Evolutionary conservation across 64 coral and sea anemone species (phyloP).

Genomic region (Acropora tenuis): DNA sequence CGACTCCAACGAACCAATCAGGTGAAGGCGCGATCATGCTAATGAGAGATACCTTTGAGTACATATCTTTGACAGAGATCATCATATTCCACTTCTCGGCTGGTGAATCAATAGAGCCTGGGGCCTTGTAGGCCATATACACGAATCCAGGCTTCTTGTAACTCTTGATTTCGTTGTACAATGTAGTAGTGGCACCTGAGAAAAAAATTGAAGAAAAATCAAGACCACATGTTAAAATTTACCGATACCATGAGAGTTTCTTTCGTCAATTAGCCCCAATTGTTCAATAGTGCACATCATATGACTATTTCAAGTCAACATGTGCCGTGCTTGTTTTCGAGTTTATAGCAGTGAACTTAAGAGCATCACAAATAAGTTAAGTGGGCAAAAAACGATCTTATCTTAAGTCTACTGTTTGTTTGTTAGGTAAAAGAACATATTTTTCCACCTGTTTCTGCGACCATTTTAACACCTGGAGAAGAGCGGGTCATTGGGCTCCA

Average conservation of each 20-base stretch:
- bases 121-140: not conserved
- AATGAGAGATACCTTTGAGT: constrained; percentile 25
- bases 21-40: constrained; percentile 65
- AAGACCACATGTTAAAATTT: not conserved
- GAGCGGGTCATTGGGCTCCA: constrained; percentile 19
- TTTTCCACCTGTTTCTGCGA: constrained; percentile 8
- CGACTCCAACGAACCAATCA: constrained; percentile 72
- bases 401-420: too few species aligned
- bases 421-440: not conserved
- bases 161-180: not conserved
- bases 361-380: too few species aligned
- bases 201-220: not conserved
- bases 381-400: too few species aligned
- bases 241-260: too few species aligned
- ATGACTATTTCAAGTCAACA: too few species aligned
- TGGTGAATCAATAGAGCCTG: too few species aligned
- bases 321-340: too few species aligned
- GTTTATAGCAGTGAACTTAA: too few species aligned
- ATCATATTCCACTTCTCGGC: not conserved
- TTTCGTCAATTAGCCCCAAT: too few species aligned
- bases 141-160: not conserved
- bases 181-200: not conserved
- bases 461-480: not conserved
- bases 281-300: too few species aligned
- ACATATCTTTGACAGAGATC: not conserved